Base-by-base conservation (phyloP, 2,797 vertebrate genomes). In the Anolis apletophallus region DNA sequence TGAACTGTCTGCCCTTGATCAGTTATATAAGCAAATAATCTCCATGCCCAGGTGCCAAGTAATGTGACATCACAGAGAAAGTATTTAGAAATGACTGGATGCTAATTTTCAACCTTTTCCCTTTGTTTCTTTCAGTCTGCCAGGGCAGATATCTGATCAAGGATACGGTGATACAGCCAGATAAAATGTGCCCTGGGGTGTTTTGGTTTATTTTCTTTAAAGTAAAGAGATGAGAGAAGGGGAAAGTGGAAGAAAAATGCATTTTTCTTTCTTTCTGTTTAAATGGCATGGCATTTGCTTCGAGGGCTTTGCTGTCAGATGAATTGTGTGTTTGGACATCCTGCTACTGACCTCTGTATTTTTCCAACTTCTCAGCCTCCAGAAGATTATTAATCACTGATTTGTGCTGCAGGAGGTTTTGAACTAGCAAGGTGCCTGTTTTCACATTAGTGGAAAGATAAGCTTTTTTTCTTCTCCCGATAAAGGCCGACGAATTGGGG, bases 381-480 rank as follows among this genome's bases (percentile, higher is more conserved):
- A 88, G 77, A 83, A 87, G 81, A 23, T 34, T 77, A 83, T 92
- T 92, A 91, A 91, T 91, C 90, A 91, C 50, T 57, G 83, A 84
- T 57, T 0, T 59, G 29, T 84, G 88, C 57, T 50, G 84, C 79
- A 6, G 69, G 34, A 92, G 46, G 3, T 71, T 89, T 71, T 40
- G 82, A 85, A 40, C 52, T 17, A 12, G 89, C 55, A 90, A 82
- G 74, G 9, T 17, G 87, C 17, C 54, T 83, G 17, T 86, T 81
- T 72, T 84, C 74, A 82, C n/a, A 68, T 68, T 13, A 86, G 40
- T 88, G 32, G 64, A 86, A 87, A 80, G 12, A 10, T 46, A 77
- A 52, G 6, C 5, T 40, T 46, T n/a, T 17, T 11, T 34, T n/a
- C n/a, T 86, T 88, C 82, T 75, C 68, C 46, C 84, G 83, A 55